Conservation (phyloP, 2,113 vertebrate genomes). For the Callipepla californica region DNA sequence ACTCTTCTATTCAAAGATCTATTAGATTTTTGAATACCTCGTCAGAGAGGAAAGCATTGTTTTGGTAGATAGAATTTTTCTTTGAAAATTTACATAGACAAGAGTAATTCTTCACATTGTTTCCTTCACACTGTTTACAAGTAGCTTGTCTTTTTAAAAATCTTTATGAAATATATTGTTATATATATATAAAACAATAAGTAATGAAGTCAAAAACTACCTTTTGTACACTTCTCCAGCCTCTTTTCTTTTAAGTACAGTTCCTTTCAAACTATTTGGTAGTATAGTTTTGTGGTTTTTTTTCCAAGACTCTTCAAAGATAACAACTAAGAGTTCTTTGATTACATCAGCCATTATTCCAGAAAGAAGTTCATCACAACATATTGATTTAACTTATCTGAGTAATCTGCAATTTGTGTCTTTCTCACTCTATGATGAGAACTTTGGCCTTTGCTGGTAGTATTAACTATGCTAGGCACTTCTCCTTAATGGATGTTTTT, state of each 20-base stretch:
- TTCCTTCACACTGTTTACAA: not conserved
- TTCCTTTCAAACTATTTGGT: not conserved
- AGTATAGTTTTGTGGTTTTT: not conserved
- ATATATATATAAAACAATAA: no score
- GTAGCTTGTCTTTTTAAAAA: not conserved
- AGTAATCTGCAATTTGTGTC: not conserved
- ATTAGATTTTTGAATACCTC: not conserved
- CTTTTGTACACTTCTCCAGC: not conserved
- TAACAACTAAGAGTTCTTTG: conserved; percentile 3
- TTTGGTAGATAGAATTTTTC: not conserved
- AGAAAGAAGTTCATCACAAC: conserved; percentile 40
- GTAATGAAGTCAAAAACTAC: not conserved
- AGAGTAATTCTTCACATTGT: not conserved
- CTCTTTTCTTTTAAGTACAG: not conserved
- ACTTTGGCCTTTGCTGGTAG: conserved; percentile 14
- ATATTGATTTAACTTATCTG: conserved; percentile 13
- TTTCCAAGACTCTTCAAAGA: conserved; percentile 1
- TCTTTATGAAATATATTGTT: not conserved
- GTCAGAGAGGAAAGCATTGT: not conserved
- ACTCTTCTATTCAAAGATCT: not conserved
- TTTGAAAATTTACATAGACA: not conserved
- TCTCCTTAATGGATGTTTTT: conserved; percentile 51
- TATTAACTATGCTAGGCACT: conserved; percentile 55
- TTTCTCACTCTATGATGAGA: conserved; percentile 3
- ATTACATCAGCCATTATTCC: conserved; percentile 11